Conservation (phyloP, 2,797 vertebrate genomes). For the Tokudaia tokunoshimensis region DNA sequence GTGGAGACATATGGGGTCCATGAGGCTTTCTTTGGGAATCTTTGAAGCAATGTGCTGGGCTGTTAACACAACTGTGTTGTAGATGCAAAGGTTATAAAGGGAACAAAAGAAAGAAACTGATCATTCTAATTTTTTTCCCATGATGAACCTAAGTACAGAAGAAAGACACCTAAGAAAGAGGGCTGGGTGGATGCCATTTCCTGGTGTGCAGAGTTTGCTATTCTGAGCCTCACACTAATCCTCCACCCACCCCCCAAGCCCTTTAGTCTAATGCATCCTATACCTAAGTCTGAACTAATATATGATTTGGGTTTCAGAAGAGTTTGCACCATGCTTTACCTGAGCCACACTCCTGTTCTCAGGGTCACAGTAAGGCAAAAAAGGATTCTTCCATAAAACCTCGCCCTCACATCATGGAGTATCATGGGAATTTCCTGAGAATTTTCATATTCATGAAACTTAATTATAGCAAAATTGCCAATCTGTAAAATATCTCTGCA, state of each 20-base stretch:
- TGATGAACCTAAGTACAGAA: background rate
- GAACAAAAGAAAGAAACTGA: background rate
- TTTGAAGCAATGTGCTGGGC: background rate
- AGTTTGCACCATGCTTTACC: constrained; percentile 27
- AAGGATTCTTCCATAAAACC: constrained; percentile 79
- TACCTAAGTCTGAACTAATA: constrained; percentile 37
- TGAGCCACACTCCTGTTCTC: constrained; percentile 78
- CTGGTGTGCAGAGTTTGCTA: background rate
- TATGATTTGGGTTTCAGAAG: constrained; percentile 9
- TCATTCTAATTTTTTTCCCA: background rate
- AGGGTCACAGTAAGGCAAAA: constrained; percentile 80
- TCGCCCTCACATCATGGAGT: constrained; percentile 75
- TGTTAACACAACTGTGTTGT: background rate
- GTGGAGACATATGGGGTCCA: background rate
- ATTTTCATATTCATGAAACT: constrained; percentile 90
- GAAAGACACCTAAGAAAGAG: background rate
- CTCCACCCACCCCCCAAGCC: background rate
- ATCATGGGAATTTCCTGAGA: constrained; percentile 84
- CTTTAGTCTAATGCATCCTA: background rate
- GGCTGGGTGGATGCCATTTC: background rate
- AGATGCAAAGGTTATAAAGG: background rate
- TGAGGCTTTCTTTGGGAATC: background rate
- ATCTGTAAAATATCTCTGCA: constrained; percentile 87
- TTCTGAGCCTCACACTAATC: background rate
- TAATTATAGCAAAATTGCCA: constrained; percentile 90